A percentile compares a stretch with the other conserved stretches of the same genome.
Conservation (phyloP, 2,113 vertebrate genomes). For the Tachysurus vachellii region DNA sequence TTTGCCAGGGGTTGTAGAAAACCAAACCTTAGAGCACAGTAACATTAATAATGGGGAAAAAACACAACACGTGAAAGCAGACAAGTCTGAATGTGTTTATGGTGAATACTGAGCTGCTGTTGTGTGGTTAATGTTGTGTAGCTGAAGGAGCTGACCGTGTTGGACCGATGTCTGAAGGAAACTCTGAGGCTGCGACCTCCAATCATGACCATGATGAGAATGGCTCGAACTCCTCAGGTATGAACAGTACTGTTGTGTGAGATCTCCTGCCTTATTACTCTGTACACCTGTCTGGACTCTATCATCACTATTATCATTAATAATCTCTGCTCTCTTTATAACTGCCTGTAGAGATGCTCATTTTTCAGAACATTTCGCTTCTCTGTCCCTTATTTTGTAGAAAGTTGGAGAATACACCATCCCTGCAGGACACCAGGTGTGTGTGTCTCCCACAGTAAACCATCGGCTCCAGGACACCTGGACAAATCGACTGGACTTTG, state of each 20-base stretch:
- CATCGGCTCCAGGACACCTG: constrained; percentile 89
- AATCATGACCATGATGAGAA: constrained; percentile 99
- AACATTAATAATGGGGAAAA: too few relatives aligned
- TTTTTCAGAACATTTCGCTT: too few relatives aligned
- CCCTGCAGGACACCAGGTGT: constrained; percentile 94
- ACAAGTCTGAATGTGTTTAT: background rate
- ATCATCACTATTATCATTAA: background rate
- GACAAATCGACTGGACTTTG: constrained; percentile 80
- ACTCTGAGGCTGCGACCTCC: constrained; percentile 92
- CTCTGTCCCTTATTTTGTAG: constrained; percentile 61
- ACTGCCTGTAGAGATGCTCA: too few relatives aligned
- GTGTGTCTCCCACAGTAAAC: constrained; percentile 95
- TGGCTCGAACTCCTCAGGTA: constrained; percentile 90
- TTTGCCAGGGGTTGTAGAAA: too few relatives aligned
- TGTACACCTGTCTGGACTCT: background rate
- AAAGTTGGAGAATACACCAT: constrained; percentile 86
- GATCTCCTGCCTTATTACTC: too few relatives aligned
- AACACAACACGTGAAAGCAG: too few relatives aligned
- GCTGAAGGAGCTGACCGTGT: constrained; percentile 88
- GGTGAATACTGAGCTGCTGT: background rate
- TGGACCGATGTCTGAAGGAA: constrained; percentile 94
- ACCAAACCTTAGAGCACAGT: too few relatives aligned
- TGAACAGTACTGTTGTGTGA: too few relatives aligned
- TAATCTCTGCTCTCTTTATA: background rate
- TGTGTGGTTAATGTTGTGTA: constrained; percentile 57